Base-by-base conservation (phyloP, 2,113 vertebrate genomes). In the Albula goreensis region DNA sequence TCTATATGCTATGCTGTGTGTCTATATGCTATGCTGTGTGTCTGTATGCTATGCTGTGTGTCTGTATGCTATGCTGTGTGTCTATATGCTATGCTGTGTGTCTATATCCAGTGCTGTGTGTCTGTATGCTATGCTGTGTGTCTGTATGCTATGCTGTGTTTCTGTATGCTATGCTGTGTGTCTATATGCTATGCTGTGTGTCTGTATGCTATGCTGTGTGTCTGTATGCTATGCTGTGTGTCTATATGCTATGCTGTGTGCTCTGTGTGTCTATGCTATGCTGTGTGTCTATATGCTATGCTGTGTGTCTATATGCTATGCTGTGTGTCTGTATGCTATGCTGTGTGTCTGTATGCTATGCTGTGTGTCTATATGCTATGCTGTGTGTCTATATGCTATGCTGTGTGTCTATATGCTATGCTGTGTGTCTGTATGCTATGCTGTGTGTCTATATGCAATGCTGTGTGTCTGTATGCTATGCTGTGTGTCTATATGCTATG, bases 221-320 rank as follows among this genome's bases (percentile, higher is more conserved):
- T n/a, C n/a, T n/a, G n/a, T n/a, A n/a, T n/a, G n/a, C n/a, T n/a
- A n/a, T n/a, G n/a, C n/a, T 41, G 31, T 41, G 31, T 41, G 31
- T 41, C 31, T 41, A 41, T 41, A 41, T 41, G 82, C 87, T 91
- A n/a, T n/a, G n/a, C n/a, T n/a, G n/a, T n/a, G n/a, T n/a, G n/a
- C n/a, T n/a, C n/a, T n/a, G n/a, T n/a, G n/a, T n/a, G n/a, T n/a
- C n/a, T n/a, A n/a, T n/a, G n/a, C n/a, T n/a, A n/a, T n/a, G n/a
- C n/a, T 41, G 31, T 41, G 31, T 41, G 31, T 41, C 31, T 41
- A 41, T 41, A 41, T 41, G 82, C 87, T 91, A n/a, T n/a, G n/a
- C n/a, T 41, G 31, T 41, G 31, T 41, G 31, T 41, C 31, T 41
- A 41, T 41, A 41, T 41, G 82, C 87, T 91, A n/a, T n/a, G n/a